These are phyloP conservation scores for Brachionus rotundiformis DNA, from an alignment of 1,140 invertebrate species.

Conservation along the genomic window DNA sequence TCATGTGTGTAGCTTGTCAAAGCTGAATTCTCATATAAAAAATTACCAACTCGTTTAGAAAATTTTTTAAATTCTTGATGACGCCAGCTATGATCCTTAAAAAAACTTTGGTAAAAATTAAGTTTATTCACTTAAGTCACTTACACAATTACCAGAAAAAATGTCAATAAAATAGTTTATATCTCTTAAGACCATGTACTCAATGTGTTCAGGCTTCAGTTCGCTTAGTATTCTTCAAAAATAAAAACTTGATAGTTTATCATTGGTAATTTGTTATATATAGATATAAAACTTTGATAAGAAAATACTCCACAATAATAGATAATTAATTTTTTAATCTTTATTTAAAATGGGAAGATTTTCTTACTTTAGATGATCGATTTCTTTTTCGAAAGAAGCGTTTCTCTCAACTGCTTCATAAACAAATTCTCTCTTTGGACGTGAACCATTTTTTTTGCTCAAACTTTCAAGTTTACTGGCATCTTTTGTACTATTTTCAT, in stretches of 20 bases:
- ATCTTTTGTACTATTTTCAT: neutral
- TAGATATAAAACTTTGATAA: too few relatives aligned
- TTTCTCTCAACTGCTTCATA: constrained; percentile 29
- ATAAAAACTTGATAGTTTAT: too few relatives aligned
- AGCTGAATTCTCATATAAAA: constrained; percentile 40
- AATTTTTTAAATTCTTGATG: constrained; percentile 46
- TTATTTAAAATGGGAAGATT: too few relatives aligned
- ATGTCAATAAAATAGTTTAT: constrained; percentile 51
- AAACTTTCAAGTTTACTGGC: neutral
- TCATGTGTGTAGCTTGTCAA: constrained; percentile 41
- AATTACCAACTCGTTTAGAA: constrained; percentile 22
- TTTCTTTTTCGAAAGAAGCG: neutral
- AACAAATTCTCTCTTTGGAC: constrained; percentile 19
- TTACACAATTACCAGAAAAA: constrained; percentile 48
- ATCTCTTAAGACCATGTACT: constrained; percentile 50
- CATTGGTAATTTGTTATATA: too few relatives aligned
- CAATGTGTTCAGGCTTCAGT: constrained; percentile 15
- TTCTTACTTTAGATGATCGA: neutral
- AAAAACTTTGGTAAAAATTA: neutral
- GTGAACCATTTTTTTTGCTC: neutral
- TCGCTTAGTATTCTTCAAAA: neutral
- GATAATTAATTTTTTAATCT: too few relatives aligned
- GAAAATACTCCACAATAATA: too few relatives aligned
- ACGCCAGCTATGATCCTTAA: constrained; percentile 50
- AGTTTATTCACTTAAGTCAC: neutral